Base-by-base conservation (phyloP, 2,888 invertebrate genomes). In the Tipula confusa region DNA sequence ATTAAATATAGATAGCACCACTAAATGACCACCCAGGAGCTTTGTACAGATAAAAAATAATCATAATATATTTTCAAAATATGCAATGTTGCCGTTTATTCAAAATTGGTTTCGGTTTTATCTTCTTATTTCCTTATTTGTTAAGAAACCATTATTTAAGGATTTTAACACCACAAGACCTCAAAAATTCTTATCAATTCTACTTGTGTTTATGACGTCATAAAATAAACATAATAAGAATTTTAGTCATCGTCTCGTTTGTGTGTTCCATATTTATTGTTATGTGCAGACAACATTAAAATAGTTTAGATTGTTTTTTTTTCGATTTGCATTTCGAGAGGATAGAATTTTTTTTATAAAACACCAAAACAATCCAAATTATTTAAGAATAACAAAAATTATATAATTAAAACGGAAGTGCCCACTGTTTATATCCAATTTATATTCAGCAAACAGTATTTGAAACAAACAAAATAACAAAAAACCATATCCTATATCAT, bases 361-460 rank as follows among this genome's bases (percentile, higher is more conserved):
- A 64, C 11, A 64, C 9, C 64, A 64, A 18, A 24, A 18, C 24
- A 24, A 64, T 18, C 64, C 24, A 64, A 18, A 24, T n/a, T 64
- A 64, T 24, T 24, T 18, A 64, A 64, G 11, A 64, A 64, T 24
- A 64, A 43, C n/a, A 43, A 15, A 43, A 43, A 15, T 15, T 18
- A 4, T 24, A 64, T 64, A 24, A 64, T 64, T 64, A 64, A 64
- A 64, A 64, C 64, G 64, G 64, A 64, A 64, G 64, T 64, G 64
- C 3, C 64, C 64, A 64, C 64, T 64, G 24, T 64, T 64, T 64
- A 24, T 24, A 64, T 24, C 64, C 64, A 64, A 24, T 64, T 64
- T 64, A 64, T 64, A 64, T 64, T 64, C 64, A 64, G 24, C 64
- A 64, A 64, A 64, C 24, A 64, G 64, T 24, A 64, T 64, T 64